Evolutionary conservation across 2,888 invertebrate genomes (phyloP).

Genomic region (Tolmerus cingulatus): DNA sequence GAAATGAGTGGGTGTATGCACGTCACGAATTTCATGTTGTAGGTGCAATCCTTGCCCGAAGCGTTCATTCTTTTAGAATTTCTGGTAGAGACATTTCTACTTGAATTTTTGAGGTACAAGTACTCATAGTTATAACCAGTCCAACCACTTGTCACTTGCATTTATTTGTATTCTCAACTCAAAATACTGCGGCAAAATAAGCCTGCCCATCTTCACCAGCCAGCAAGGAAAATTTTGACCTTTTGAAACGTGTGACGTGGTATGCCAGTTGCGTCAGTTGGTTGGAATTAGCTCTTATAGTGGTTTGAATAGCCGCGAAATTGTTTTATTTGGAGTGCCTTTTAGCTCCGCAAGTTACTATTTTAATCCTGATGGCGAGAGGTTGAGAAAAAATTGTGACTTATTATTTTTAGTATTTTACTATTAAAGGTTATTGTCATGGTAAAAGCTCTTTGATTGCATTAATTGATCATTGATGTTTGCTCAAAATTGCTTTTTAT

Average conservation of each 20-base stretch:
- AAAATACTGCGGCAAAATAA: not conserved
- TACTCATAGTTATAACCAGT: too few species aligned
- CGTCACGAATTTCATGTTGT: not conserved
- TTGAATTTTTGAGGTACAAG: not conserved
- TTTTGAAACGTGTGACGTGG: not conserved
- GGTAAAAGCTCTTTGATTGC: not conserved
- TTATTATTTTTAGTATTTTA: not conserved
- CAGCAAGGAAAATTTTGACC: not conserved
- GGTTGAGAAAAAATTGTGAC: not conserved
- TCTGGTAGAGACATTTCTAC: not conserved
- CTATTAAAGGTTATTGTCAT: not conserved
- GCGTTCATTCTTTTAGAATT: not conserved
- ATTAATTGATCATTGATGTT: not conserved
- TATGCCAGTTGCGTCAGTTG: not conserved
- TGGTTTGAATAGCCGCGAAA: not conserved
- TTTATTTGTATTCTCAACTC: not conserved
- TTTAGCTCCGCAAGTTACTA: not conserved
- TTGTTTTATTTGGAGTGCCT: not conserved
- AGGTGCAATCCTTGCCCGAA: not conserved
- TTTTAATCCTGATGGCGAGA: not conserved
- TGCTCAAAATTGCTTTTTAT: not conserved
- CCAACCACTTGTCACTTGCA: not conserved
- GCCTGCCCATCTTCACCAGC: not conserved
- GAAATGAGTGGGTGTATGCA: not conserved
- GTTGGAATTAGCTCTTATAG: not conserved